Percentiles rank a stretch among this genome's conserved stretches.
Evolutionary conservation across 1,140 invertebrate species (phyloP).

Genomic region (Ganaspis sp.): DNA sequence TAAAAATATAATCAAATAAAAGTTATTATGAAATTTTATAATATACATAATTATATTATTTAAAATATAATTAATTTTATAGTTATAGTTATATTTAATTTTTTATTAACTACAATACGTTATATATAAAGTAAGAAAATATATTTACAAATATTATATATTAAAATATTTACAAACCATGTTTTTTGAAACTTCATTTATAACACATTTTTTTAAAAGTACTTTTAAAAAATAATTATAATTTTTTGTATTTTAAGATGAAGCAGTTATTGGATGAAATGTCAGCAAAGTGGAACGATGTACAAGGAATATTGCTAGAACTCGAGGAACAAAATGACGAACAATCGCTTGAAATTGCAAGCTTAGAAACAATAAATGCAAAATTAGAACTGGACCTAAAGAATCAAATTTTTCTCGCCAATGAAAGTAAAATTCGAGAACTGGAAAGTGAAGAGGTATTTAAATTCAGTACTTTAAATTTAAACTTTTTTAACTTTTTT

Average conservation of each 20-base stretch:
- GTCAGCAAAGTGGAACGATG: slow-evolving; percentile 56
- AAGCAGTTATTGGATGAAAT: slow-evolving; percentile 64
- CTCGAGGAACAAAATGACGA: slow-evolving; percentile 67
- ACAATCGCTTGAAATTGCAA: slow-evolving; percentile 59
- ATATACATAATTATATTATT: too few relatives aligned
- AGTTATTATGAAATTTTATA: too few relatives aligned
- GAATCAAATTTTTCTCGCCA: slow-evolving; percentile 47
- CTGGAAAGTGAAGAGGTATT: slow-evolving; percentile 45
- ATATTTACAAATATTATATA: too few relatives aligned
- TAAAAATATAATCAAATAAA: too few relatives aligned
- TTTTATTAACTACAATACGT: too few relatives aligned
- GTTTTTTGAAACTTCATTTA: too few relatives aligned
- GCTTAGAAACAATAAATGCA: slow-evolving; percentile 56
- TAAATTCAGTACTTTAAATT: neutral
- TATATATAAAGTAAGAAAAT: too few relatives aligned
- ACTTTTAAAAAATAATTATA: slow-evolving; percentile 35
- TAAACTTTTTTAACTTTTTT: neutral
- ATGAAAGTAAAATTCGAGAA: slow-evolving; percentile 43
- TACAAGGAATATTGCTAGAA: slow-evolving; percentile 59
- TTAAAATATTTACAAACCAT: too few relatives aligned
- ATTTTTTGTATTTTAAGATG: slow-evolving; percentile 54
- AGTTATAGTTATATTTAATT: too few relatives aligned
- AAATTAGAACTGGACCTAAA: slow-evolving; percentile 61
- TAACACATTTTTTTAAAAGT: too few relatives aligned
- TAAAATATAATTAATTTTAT: too few relatives aligned